Percentiles rank a stretch among this genome's conserved stretches.
Evolutionary conservation across 2,888 invertebrate species (phyloP).

Genomic region (Aphrophora alni): DNA sequence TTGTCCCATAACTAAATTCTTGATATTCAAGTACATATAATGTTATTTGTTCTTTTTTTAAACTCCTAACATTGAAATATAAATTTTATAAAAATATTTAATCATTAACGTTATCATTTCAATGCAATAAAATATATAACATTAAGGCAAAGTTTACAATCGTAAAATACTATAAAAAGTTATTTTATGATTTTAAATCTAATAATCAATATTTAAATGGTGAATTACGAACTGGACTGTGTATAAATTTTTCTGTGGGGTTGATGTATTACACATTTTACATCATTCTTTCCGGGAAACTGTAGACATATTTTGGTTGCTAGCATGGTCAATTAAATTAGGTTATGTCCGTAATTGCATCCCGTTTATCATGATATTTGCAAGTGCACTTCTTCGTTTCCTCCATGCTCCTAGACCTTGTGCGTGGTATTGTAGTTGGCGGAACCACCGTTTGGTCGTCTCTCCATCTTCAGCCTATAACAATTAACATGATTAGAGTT

Average conservation of each 20-base stretch:
- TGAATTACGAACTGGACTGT: not conserved
- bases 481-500: too few relatives aligned
- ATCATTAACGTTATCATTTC: not conserved
- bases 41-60: not conserved
- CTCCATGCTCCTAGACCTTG: constrained; percentile 94
- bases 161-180: not conserved
- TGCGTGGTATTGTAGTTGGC: constrained; percentile 87
- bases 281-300: not conserved
- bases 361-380: constrained; percentile 97
- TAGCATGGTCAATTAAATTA: not conserved
- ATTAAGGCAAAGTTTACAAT: not conserved
- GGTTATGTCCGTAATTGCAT: constrained; percentile 52
- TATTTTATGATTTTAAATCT: too few relatives aligned
- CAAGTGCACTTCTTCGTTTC: constrained; percentile 87
- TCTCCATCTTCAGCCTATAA: constrained; percentile 88
- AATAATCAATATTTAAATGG: too few relatives aligned
- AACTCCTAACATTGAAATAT: not conserved
- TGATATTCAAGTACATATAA: not conserved
- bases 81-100: not conserved
- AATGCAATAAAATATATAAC: not conserved
- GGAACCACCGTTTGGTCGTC: constrained; percentile 88
- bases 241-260: too few relatives aligned
- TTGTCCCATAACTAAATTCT: not conserved
- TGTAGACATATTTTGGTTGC: not conserved
- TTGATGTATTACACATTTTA: too few relatives aligned